Base-by-base conservation (phyloP, 2,888 invertebrate species). In the Eudasyphora cyanicolor region DNA sequence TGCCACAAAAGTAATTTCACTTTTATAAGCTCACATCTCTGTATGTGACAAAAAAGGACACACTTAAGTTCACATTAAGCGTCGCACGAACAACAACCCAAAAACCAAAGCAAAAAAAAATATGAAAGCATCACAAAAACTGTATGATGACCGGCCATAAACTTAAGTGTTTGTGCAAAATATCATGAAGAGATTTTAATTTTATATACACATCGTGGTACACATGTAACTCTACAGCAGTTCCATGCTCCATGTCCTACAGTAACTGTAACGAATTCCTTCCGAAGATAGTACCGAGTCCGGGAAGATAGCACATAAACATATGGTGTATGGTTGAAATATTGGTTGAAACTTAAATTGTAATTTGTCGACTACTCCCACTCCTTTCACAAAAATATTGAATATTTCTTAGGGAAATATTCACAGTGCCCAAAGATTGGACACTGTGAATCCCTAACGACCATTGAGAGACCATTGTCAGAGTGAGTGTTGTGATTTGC, bases 1-100 rank as follows among this genome's bases (percentile, higher is more conserved):
- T 89, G 88, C 87, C 85, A 87, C 87, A 88, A 87, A 89, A 89
- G 87, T 88, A 88, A 89, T 89, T 89, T 88, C 87, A 82, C 86
- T 86, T 85, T 85, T 84, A 79, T 79, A 82, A 82, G 79, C 71
- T 82, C 79, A 80, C 76, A 71, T 80, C 77, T 71, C 42, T 51
- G 79, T 77, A 81, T 80, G 82, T 82, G 79, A 81, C 85, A 78
- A 80, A n/a, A n/a, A 79, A 78, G 85, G 80, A 82, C 82, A 85
- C 80, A 77, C 75, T 85, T 85, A 75, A 77, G 80, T 77, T 79
- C 62, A 74, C 77, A 83, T 80, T 74, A 83, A 80, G 42, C 49
- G 29, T 5, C 24, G 42, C 19, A 24, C 1, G 24, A 38, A 67
- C 64, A 29, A 17, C 24, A 62, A 21, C 14, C 8, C 3, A 75